Evolutionary conservation across 2,797 vertebrate species (phyloP).

Genomic region (Sparus aurata): DNA sequence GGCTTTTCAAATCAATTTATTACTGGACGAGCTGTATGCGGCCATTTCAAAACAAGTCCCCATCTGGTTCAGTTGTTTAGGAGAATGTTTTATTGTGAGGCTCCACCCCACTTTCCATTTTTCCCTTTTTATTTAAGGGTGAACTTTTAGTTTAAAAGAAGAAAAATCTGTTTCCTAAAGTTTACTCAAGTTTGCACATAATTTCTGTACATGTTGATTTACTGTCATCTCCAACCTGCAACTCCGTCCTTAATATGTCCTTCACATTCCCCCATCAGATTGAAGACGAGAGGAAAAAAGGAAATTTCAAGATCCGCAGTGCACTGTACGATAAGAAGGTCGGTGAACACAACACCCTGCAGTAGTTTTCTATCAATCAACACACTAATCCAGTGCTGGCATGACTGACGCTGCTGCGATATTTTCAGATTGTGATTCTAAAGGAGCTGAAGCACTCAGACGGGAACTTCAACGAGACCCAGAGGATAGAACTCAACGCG

Average conservation of each 20-base stretch:
- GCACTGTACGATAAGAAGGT: conserved; percentile 97
- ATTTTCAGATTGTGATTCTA: conserved; percentile 91
- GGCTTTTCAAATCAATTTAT: no score
- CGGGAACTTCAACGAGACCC: conserved; percentile 91
- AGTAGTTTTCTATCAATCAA: not conserved
- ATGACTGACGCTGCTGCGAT: conserved; percentile 2
- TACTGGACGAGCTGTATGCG: no score
- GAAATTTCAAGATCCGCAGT: conserved; percentile 84
- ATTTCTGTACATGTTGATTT: no score
- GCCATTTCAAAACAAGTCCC: no score
- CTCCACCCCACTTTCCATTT: no score
- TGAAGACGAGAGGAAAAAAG: conserved; percentile 90
- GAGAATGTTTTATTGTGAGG: no score
- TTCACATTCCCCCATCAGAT: conserved; percentile 83
- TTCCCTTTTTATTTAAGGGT: no score
- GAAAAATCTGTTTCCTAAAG: no score
- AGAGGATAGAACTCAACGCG: conserved; percentile 94
- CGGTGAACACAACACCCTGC: not conserved
- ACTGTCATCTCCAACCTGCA: no score
- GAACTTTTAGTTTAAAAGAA: not conserved
- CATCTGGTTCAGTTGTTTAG: no score
- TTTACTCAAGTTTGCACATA: not conserved
- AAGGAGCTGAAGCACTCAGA: conserved; percentile 93
- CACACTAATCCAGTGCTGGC: not conserved
- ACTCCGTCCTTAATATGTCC: not conserved